Evolutionary conservation across 1,140 invertebrate species (phyloP), one percentile per base, ranked within the genome.

Genomic region (Gonioctena quinquepunctata): DNA sequence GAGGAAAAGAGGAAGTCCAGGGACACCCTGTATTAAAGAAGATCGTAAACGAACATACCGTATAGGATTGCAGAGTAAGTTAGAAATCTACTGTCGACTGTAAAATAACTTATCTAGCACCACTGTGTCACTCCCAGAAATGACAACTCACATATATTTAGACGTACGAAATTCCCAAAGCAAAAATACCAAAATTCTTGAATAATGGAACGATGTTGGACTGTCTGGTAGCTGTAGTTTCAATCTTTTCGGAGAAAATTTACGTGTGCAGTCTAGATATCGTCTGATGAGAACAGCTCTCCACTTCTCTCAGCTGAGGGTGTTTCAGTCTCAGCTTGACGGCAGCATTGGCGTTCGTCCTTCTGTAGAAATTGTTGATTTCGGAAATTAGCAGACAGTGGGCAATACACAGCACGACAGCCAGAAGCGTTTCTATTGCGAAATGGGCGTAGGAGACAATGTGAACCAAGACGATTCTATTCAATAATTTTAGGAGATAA

Each of bases 311-410:
- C 21, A 65, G 16, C 21, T 65, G 62, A 8, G 72, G 57, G 26
- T 70, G 72, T 60, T 57, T 71, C 13, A 67, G 11, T 62, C 68
- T 63, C 11, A 76, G 23, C 63, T 62, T 73, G 2, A 63, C 49
- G 3, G 60, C 60, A 8, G 75, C 67, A 52, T 72, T 73, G 27
- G 68, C 57, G 23, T 73, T 76, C 4, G 72, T 73, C 11, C 62
- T 66, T 18, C 64, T 48, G 16, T 66, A 72, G 4, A 76, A 57
- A 18, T 68, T 67, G 63, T 76, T 76, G 16, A 76, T 61, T 68
- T 76, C 71, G 33, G 72, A 70, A 13, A 76, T 69, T 11, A 76
- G 52, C 8, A 76, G 54, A 16, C 52, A 48, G 21, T 76, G 75
- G 2, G 66, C 59, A 1, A 76, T 52, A 28, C 75, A 76, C 6